Evolutionary conservation across 2,113 vertebrate genomes (phyloP).

Genomic region (Prionailurus bengalensis): DNA sequence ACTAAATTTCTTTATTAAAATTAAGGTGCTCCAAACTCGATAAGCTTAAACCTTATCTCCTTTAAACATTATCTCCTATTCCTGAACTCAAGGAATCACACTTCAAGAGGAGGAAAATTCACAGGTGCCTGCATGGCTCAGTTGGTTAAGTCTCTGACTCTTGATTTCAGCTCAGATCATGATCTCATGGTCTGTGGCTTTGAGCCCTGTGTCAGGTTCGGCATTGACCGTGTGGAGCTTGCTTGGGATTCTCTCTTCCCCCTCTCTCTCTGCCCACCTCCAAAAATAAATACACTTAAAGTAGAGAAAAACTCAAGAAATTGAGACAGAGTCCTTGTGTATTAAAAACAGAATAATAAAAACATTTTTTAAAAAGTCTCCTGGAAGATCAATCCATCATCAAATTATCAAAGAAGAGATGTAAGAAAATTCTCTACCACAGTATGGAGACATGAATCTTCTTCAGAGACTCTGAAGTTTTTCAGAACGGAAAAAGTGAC

Average conservation of each 20-base stretch:
- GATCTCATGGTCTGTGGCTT: too few species aligned
- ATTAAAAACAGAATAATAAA: conserved; percentile 5
- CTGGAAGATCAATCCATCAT: background rate
- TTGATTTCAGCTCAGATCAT: too few species aligned
- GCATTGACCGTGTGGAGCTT: too few species aligned
- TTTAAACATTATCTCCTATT: background rate
- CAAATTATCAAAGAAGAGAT: background rate
- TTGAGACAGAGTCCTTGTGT: background rate
- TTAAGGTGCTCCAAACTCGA: background rate
- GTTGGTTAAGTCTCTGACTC: too few species aligned
- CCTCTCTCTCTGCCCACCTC: too few species aligned
- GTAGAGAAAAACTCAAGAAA: background rate
- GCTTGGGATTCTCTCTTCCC: too few species aligned
- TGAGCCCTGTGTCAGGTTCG: too few species aligned
- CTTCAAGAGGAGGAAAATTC: background rate
- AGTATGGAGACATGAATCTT: background rate
- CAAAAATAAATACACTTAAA: too few species aligned
- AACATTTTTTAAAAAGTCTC: background rate
- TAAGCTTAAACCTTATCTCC: background rate
- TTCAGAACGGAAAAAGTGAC: background rate
- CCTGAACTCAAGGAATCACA: background rate
- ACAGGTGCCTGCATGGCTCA: too few species aligned
- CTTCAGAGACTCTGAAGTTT: background rate
- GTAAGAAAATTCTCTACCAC: background rate
- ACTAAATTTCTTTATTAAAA: background rate